Percentiles rank a stretch among this genome's conserved stretches.
Conservation (phyloP, 2,797 vertebrate species). For the Cossypha dichroa region DNA sequence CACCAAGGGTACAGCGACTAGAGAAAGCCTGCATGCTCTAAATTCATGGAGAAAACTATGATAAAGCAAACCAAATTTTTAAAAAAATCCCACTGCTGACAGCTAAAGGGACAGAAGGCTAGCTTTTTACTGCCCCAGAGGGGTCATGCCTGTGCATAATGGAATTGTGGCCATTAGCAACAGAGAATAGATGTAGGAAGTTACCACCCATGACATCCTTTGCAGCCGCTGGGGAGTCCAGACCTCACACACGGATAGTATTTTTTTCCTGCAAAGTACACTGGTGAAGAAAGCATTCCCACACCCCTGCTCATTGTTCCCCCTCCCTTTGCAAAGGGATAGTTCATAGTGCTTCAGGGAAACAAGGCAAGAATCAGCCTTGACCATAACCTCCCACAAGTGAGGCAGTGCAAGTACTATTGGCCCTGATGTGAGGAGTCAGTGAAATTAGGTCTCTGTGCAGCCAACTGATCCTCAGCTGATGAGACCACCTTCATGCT, state of each 20-base stretch:
- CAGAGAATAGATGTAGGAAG: background rate
- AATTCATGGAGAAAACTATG: background rate
- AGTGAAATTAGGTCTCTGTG: background rate
- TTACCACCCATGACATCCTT: slow-evolving; percentile 11
- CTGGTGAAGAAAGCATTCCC: background rate
- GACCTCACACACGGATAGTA: background rate
- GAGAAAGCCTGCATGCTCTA: background rate
- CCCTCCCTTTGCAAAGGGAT: background rate
- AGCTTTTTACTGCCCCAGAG: background rate
- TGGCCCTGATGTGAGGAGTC: background rate
- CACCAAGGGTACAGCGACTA: background rate
- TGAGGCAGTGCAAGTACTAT: accelerated
- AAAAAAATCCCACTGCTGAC: background rate
- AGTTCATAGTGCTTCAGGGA: background rate
- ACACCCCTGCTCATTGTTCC: background rate
- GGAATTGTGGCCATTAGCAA: background rate
- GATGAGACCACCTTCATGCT: background rate
- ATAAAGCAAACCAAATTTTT: background rate
- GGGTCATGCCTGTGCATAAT: background rate
- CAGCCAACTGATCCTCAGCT: background rate
- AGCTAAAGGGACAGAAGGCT: background rate
- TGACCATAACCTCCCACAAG: background rate
- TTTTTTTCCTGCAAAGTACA: background rate
- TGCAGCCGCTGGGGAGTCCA: background rate
- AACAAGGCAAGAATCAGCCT: background rate